These are phyloP conservation scores for Panurus biarmicus DNA, from an alignment of 2,113 vertebrate species.

Conservation along the genomic window DNA sequence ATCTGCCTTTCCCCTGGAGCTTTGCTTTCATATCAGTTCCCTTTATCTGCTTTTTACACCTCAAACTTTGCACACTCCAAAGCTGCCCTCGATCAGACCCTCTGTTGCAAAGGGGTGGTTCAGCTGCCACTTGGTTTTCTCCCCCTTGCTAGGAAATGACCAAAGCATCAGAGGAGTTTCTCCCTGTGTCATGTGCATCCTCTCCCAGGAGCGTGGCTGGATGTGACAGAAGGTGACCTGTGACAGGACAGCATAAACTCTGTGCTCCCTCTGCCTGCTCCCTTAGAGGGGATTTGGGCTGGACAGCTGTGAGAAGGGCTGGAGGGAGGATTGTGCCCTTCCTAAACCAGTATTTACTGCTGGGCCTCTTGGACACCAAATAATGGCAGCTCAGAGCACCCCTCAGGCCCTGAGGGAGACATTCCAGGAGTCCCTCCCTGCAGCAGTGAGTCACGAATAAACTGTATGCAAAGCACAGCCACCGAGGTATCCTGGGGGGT, in stretches of 20 bases:
- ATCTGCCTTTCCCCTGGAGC: background rate
- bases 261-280: background rate
- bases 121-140: background rate
- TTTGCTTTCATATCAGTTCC: background rate
- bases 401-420: background rate
- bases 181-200: background rate
- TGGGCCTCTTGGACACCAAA: background rate
- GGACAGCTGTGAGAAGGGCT: background rate
- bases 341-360: background rate
- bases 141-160: background rate
- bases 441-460: background rate
- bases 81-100: background rate
- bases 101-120: background rate
- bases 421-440: background rate
- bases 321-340: background rate
- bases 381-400: background rate
- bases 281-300: background rate
- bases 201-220: background rate
- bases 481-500: fast-evolving
- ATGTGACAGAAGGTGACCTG: background rate
- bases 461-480: background rate
- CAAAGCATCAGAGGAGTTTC: background rate
- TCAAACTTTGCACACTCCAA: background rate
- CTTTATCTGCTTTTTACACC: background rate
- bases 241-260: background rate